phyloP scores from a whole-genome alignment of 35 echinoderm and acorn worm species.

The Hemicentrotus pulcherrimus region DNA sequence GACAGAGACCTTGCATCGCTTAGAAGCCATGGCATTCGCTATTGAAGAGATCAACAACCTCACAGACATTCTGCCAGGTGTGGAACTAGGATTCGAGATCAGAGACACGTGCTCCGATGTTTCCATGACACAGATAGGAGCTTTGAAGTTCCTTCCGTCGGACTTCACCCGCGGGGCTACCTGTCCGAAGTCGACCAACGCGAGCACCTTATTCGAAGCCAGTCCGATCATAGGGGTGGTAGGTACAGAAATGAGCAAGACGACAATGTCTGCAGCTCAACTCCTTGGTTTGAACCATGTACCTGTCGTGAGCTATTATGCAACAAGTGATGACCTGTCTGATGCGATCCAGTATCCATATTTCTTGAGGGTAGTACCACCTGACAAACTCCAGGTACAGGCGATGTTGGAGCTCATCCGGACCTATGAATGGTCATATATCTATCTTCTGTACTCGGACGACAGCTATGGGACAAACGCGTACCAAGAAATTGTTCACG shows the following conservation, averaged over 20 bases:
- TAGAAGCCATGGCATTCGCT: conserved; percentile 70
- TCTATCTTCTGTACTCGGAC: conserved; percentile 70
- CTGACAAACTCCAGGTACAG: conserved; percentile 68
- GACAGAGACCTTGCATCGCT: conserved; percentile 51
- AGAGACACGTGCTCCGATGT: conserved; percentile 68
- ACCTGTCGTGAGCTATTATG: conserved; percentile 65
- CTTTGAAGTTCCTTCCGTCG: conserved; percentile 47
- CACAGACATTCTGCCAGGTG: conserved; percentile 62
- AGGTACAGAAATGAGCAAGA: conserved; percentile 69
- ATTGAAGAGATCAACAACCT: conserved; percentile 62
- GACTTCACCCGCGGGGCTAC: not conserved
- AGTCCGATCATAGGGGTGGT: conserved; percentile 52
- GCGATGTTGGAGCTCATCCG: conserved; percentile 68
- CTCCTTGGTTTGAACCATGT: conserved; percentile 57
- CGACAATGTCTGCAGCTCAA: conserved; percentile 56
- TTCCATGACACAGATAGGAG: conserved; percentile 15
- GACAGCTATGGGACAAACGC: conserved; percentile 79
- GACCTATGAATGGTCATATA: conserved; percentile 69
- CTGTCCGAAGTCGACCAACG: not conserved
- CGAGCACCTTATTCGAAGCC: not conserved
- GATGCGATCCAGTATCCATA: conserved; percentile 59
- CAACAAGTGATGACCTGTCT: conserved; percentile 66
- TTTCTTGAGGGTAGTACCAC: conserved; percentile 67
- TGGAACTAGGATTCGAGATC: conserved; percentile 64
- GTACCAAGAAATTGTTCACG: conserved; percentile 31